Evolutionary conservation across 2,797 vertebrate species (phyloP).

Genomic region (Melanotaenia parkinsoni): DNA sequence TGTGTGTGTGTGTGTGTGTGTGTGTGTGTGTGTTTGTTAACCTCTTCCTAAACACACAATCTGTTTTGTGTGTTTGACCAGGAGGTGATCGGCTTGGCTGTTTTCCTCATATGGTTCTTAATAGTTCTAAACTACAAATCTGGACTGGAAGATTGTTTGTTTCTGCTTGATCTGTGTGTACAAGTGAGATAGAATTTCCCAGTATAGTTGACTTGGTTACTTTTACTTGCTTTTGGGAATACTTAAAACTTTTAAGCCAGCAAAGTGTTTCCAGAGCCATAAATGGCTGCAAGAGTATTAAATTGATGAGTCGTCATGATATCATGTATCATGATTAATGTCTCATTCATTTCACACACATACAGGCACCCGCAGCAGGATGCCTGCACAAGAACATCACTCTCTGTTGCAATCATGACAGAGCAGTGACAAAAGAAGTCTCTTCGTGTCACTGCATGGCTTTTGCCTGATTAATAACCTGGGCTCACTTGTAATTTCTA

Average conservation of each 20-base stretch:
- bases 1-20: slow-evolving; percentile 7
- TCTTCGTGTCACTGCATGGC: slow-evolving; percentile 44
- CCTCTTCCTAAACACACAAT: slow-evolving; percentile 56
- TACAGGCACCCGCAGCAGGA: slow-evolving; percentile 44
- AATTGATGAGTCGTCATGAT: slow-evolving; percentile 51
- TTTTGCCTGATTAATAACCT: slow-evolving; percentile 70
- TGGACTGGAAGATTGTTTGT: slow-evolving; percentile 37
- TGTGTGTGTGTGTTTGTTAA: slow-evolving; percentile 25
- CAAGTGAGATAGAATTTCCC: not conserved
- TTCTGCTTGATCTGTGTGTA: slow-evolving; percentile 10
- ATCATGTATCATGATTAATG: slow-evolving; percentile 67
- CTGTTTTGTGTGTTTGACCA: slow-evolving; percentile 62
- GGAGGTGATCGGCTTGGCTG: slow-evolving; percentile 37
- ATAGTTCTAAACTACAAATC: slow-evolving; percentile 49
- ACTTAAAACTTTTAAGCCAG: slow-evolving; percentile 26
- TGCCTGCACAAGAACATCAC: slow-evolving; percentile 49
- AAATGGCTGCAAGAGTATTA: slow-evolving; percentile 41
- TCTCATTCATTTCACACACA: slow-evolving; percentile 53
- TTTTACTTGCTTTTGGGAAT: slow-evolving; percentile 5
- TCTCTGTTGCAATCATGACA: slow-evolving; percentile 52
- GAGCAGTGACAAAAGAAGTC: slow-evolving; percentile 52
- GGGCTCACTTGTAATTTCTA: slow-evolving; percentile 54
- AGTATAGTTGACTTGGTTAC: not conserved
- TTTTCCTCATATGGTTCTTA: slow-evolving; percentile 69
- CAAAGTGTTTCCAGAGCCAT: slow-evolving; percentile 55